phyloP scores from a whole-genome alignment of 1,140 invertebrate species.

The Saxidomus purpurata region DNA sequence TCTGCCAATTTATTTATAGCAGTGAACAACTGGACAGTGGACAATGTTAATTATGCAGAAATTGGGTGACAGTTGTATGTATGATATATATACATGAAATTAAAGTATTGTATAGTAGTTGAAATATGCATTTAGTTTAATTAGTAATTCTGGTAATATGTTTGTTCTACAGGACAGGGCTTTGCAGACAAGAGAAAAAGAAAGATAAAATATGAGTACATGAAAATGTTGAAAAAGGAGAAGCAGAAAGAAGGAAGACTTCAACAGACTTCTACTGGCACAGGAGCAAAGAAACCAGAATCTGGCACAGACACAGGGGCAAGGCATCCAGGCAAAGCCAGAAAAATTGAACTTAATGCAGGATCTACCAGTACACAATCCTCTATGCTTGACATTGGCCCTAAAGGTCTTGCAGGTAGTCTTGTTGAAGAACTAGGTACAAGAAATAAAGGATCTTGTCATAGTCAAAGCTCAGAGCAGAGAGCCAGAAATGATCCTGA shows the following conservation, averaged over 20 bases:
- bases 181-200: constrained; percentile 79
- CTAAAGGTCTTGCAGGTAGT: background rate
- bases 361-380: background rate
- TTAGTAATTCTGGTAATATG: too few relatives aligned
- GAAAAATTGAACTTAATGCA: too few relatives aligned
- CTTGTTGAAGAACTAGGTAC: background rate
- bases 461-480: background rate
- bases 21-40: too few relatives aligned
- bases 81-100: too few relatives aligned
- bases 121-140: too few relatives aligned
- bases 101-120: too few relatives aligned
- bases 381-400: background rate
- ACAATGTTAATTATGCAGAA: too few relatives aligned
- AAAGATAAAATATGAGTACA: constrained; percentile 75
- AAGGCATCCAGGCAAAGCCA: background rate
- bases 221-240: constrained; percentile 75
- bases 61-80: too few relatives aligned
- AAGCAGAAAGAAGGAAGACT: constrained; percentile 43
- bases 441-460: background rate
- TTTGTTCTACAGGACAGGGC: constrained; percentile 72
- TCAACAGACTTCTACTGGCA: background rate
- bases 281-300: background rate
- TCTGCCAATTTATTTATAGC: too few relatives aligned
- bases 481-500: background rate
- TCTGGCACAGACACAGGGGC: too few relatives aligned